phyloP scores from a whole-genome alignment of 2,797 vertebrate genomes.

The Schizothorax lantsangensis region DNA sequence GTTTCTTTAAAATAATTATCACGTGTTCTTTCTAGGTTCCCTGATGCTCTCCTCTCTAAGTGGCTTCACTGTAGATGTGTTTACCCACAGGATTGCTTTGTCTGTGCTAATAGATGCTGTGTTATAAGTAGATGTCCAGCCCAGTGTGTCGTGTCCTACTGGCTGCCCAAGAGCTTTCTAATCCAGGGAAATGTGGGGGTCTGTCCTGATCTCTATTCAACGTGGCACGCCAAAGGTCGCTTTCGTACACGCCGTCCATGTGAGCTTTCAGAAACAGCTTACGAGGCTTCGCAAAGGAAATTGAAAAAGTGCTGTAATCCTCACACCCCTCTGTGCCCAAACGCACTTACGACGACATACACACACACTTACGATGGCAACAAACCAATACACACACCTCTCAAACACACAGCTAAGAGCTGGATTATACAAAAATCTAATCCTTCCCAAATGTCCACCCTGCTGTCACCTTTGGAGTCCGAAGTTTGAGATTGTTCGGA shows the following conservation, averaged over 20 bases:
- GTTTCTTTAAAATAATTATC: background rate
- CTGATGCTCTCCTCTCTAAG: slow-evolving; percentile 39
- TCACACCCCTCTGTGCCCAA: slow-evolving; percentile 56
- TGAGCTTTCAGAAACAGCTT: slow-evolving; percentile 68
- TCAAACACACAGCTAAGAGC: slow-evolving; percentile 55
- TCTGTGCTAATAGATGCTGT: slow-evolving; percentile 56
- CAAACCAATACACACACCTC: slow-evolving; percentile 44
- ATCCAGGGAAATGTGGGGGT: slow-evolving; percentile 52
- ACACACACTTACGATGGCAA: slow-evolving; percentile 35
- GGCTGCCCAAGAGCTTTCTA: slow-evolving; percentile 61
- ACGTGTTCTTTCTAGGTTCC: slow-evolving; percentile 7
- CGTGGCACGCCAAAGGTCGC: slow-evolving; percentile 61
- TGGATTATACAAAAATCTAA: slow-evolving; percentile 61
- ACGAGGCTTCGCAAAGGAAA: slow-evolving; percentile 66
- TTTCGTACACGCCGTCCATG: slow-evolving; percentile 57
- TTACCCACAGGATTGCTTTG: slow-evolving; percentile 59
- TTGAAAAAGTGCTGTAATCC: slow-evolving; percentile 71
- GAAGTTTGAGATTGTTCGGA: slow-evolving; percentile 60
- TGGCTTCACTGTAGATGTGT: slow-evolving; percentile 43
- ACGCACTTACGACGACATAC: slow-evolving; percentile 45
- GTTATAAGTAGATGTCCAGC: slow-evolving; percentile 59
- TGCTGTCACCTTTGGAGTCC: slow-evolving; percentile 47
- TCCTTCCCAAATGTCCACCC: slow-evolving; percentile 47
- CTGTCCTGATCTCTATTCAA: slow-evolving; percentile 63
- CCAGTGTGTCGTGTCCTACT: slow-evolving; percentile 52